phyloP scores from a whole-genome alignment of 92 coral and sea anemone genomes.

The Chrysogorgia sp. region DNA sequence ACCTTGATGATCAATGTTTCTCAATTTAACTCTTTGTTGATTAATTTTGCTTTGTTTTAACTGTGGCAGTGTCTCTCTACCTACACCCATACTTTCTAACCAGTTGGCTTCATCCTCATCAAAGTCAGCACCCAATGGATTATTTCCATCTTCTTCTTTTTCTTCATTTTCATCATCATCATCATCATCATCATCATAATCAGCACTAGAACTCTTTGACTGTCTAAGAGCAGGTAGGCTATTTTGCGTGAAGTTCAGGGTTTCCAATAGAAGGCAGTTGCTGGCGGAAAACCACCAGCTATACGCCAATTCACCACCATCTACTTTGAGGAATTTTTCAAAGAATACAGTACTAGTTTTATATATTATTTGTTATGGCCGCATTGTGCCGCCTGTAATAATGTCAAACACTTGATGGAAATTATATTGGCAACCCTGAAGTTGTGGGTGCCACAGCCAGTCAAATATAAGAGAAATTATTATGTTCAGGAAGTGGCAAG shows the following conservation, averaged over 20 bases:
- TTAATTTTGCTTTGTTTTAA: conserved; percentile 68
- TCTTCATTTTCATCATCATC: conserved; percentile 64
- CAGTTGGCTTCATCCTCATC: conserved; percentile 70
- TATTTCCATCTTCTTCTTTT: conserved; percentile 49
- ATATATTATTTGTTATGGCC: no score
- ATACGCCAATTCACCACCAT: no score
- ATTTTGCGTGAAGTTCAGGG: conserved; percentile 37
- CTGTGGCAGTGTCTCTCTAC: conserved; percentile 80
- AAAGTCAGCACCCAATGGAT: conserved; percentile 58
- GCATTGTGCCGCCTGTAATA: no score
- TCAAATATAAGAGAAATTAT: no score
- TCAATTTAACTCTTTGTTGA: conserved; percentile 62
- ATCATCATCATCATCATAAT: conserved; percentile 47
- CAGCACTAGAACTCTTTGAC: conserved; percentile 49
- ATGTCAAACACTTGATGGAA: no score
- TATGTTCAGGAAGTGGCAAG: no score
- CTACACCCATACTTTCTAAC: conserved; percentile 93
- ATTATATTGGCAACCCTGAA: no score
- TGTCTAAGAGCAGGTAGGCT: conserved; percentile 38
- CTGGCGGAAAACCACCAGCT: no score
- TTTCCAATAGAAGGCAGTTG: no score
- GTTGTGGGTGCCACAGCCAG: no score
- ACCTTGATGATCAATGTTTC: conserved; percentile 84
- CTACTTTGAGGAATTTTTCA: no score
- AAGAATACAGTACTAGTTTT: no score